Base-by-base conservation (phyloP, 2,888 invertebrate genomes). In the Drosophila prostipennis region DNA sequence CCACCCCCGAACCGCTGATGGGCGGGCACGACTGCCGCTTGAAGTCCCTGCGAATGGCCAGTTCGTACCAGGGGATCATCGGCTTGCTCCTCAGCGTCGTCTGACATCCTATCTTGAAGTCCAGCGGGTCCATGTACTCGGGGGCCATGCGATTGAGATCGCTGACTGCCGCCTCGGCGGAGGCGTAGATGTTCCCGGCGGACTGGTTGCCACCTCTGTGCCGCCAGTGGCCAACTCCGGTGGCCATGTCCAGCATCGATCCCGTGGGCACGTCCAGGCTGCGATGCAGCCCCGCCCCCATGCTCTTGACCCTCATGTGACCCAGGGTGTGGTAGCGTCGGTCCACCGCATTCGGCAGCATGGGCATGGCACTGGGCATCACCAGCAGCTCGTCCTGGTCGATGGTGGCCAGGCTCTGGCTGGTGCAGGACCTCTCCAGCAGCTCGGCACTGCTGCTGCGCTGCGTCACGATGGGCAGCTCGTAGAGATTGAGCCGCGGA, bases 41-140 rank as follows among this genome's bases (percentile, higher is more conserved):
- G 52, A 93, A 93, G 77, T 93, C 92, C 77, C 96, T 95, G 80
- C 95, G 94, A 53, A 96, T 96, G 42, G 97, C 97, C 81, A 97
- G 92, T 92, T 97, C 97, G 95, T 96, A 97, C 97, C 97, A 97
- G 0, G 97, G 97, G 72, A 97, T 94, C 63, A 94, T 94, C 34
- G 96, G 95, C 83, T 95, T 95, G 63, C 94, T 93, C 37, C 95
- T 92, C 52, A 95, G 91, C 40, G 94, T 94, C 3, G 95, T 94
- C 91, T 94, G 94, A 79, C 94, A 94, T 37, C 95, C 95, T 68
- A 95, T 93, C 91, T 95, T 94, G n/a, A 94, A 94, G 89, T 95
- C 95, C 89, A 94, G 93, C 64, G 92, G 91, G 86, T 92, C 92
- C 77, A 91, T 87, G 70, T 91, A 92, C 68, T 92, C 91, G 6